Evolutionary conservation across 1,140 invertebrate species (phyloP).

Genomic region (Belonocnema kinseyi): DNA sequence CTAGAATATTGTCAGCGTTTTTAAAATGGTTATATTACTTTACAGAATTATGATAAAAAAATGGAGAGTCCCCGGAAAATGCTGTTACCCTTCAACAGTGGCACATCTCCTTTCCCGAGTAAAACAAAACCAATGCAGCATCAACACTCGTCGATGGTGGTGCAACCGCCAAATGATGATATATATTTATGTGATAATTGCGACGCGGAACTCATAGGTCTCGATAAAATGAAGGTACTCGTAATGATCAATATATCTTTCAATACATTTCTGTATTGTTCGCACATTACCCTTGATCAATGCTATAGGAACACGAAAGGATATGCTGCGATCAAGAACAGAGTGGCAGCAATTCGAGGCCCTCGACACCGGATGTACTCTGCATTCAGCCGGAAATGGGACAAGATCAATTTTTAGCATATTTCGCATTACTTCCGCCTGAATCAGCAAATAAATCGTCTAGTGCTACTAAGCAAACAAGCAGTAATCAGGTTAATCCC

Average conservation of each 20-base stretch:
- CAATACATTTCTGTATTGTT: conserved; percentile 13
- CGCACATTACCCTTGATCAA: conserved; percentile 28
- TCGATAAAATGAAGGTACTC: conserved; percentile 77
- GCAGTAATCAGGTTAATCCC: conserved; percentile 43
- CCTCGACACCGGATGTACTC: conserved; percentile 61
- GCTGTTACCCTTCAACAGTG: conserved; percentile 59
- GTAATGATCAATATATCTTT: conserved; percentile 14
- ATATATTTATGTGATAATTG: conserved; percentile 86
- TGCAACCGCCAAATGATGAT: conserved; percentile 77
- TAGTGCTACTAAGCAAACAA: not conserved
- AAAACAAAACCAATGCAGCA: conserved; percentile 64
- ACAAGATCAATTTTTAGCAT: conserved; percentile 71
- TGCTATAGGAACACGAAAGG: conserved; percentile 76
- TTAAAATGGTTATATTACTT: conserved; percentile 30
- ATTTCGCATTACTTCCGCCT: conserved; percentile 64
- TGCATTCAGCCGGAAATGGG: conserved; percentile 56
- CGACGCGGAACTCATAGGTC: conserved; percentile 79
- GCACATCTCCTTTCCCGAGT: conserved; percentile 61
- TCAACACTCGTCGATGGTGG: conserved; percentile 70
- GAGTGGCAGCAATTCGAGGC: conserved; percentile 54
- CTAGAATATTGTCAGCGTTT: not conserved
- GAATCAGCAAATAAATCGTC: conserved; percentile 41
- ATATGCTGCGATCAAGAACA: conserved; percentile 67
- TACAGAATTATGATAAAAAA: conserved; percentile 71
- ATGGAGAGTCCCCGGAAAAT: conserved; percentile 64